These are phyloP conservation scores for Drosophila neoperkinsi DNA, from an alignment of 2,888 invertebrate species.

Conservation along the genomic window DNA sequence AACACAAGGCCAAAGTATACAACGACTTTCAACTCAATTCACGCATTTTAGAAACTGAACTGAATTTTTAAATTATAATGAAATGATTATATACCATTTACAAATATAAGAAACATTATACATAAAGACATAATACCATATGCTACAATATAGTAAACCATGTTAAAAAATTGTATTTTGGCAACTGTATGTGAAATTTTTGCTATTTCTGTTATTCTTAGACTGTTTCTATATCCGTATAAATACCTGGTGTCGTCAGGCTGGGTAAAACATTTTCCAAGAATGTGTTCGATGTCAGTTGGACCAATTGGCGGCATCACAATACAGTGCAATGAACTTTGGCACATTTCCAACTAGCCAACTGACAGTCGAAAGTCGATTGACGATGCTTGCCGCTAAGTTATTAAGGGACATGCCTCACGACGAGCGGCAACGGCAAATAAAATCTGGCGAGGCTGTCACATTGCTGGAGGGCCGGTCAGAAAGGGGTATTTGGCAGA, in stretches of 20 bases:
- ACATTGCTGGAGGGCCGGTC: constrained; percentile 39
- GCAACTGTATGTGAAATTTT: not conserved
- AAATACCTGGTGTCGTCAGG: not conserved
- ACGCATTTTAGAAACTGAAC: not conserved
- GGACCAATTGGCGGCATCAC: constrained; percentile 32
- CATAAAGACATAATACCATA: too few relatives aligned
- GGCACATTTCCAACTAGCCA: constrained; percentile 66
- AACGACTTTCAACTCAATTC: not conserved
- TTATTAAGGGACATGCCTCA: constrained; percentile 6
- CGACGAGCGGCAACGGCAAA: constrained; percentile 52
- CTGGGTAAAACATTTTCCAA: constrained; percentile 4
- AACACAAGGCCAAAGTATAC: not conserved
- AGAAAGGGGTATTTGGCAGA: constrained; percentile 1
- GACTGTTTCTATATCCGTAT: not conserved
- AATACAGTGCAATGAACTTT: constrained; percentile 66
- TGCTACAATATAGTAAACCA: not conserved
- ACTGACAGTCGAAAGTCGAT: constrained; percentile 4
- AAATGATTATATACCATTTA: not conserved
- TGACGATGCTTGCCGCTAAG: not conserved
- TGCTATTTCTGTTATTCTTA: not conserved
- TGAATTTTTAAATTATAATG: not conserved
- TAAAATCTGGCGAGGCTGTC: constrained; percentile 50
- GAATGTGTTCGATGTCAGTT: constrained; percentile 5
- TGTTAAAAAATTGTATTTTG: not conserved
- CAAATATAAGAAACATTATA: too few relatives aligned